Evolutionary conservation across 2,113 vertebrate genomes (phyloP).

Genomic region (Mesoclemmys tuberculata): DNA sequence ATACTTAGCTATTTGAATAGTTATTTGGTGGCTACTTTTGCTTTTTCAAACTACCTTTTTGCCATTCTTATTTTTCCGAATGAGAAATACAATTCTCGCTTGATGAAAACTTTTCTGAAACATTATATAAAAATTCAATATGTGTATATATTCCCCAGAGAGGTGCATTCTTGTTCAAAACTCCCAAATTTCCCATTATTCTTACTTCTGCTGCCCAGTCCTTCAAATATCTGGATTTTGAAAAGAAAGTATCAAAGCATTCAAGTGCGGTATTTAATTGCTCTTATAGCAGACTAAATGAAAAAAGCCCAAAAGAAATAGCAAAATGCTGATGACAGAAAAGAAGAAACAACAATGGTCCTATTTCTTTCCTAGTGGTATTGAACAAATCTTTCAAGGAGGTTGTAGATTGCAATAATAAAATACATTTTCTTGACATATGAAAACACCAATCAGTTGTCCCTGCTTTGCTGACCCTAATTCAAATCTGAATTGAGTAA

Average conservation of each 20-base stretch:
- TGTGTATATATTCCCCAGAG: not conserved
- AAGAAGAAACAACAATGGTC: not conserved
- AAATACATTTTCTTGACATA: not conserved
- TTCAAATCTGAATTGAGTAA: not conserved
- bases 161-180: not conserved
- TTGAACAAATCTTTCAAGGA: not conserved
- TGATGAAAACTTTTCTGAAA: not conserved
- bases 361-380: not conserved
- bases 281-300: not conserved
- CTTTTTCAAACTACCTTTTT: not conserved
- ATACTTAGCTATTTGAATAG: not conserved
- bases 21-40: not conserved
- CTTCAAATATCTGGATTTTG: not conserved
- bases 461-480: not conserved
- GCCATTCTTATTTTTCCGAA: not conserved
- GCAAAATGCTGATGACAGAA: not conserved
- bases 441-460: not conserved
- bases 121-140: not conserved
- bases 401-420: not conserved
- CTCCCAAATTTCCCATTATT: not conserved
- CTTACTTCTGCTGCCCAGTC: not conserved
- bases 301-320: not conserved
- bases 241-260: rapidly evolving
- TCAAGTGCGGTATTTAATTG: not conserved
- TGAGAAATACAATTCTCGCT: not conserved